Conservation (phyloP, 2,888 invertebrate species). For the Agonopterix alstromeriana region DNA sequence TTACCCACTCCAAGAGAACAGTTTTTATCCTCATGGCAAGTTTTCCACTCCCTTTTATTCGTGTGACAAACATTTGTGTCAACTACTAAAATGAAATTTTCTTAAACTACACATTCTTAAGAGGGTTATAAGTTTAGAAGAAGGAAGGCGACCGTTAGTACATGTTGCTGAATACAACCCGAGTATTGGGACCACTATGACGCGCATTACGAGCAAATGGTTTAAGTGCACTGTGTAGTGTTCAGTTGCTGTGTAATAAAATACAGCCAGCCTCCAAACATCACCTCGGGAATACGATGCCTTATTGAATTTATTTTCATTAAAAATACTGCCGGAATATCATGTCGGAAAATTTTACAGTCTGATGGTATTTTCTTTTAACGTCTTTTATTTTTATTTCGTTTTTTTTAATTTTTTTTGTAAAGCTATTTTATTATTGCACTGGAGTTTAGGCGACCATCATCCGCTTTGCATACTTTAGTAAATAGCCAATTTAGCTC, state of each 20-base stretch:
- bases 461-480: too few species aligned
- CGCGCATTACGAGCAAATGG: neutral
- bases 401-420: too few species aligned
- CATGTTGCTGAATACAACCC: neutral
- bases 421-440: too few species aligned
- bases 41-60: too few species aligned
- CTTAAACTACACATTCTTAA: neutral
- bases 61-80: too few species aligned
- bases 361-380: neutral
- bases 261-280: neutral
- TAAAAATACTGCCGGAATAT: neutral
- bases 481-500: too few species aligned
- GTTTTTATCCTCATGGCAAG: too few species aligned
- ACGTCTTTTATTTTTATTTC: too few species aligned
- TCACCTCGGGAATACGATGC: constrained; percentile 1
- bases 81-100: too few species aligned
- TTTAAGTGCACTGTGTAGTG: neutral
- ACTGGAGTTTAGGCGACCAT: too few species aligned
- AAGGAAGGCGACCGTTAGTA: neutral
- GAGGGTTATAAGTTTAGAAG: neutral
- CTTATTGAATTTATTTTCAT: constrained; percentile 1
- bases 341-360: neutral
- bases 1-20: too few species aligned
- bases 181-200: neutral
- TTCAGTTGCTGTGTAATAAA: neutral